Base-by-base conservation (phyloP, 2,113 vertebrate genomes). In the Ramphastos sulfuratus region DNA sequence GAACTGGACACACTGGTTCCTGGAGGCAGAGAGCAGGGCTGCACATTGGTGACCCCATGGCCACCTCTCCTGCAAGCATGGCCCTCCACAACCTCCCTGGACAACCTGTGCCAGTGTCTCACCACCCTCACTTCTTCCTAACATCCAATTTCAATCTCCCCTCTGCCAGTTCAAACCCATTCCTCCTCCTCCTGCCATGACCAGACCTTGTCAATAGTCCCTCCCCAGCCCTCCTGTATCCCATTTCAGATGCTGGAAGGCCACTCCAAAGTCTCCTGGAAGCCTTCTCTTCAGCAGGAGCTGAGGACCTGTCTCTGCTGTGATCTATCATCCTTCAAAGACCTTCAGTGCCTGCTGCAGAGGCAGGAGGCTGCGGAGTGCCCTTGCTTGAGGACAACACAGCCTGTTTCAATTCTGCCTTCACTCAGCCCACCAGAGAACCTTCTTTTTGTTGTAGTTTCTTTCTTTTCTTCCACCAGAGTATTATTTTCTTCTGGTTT, bases 321-420 rank as follows among this genome's bases (percentile, higher is more conserved):
- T n/a, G 18, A 65, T 54, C 55, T 82, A 35, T 44, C 64, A 66
- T 33, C 24, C 18, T 72, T 58, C 15, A 76, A 75, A 82, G 19
- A 58, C 10, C 18, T 33, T 50, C 56, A 59, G 30, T 27, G 33
- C 30, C 76, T 83, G 61, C 69, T 77, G 56, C 83, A 92, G 60
- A 30, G 81, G 35, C 64, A 87, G 59, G 21, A 78, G 61, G 61
- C 90, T 0, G 0, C 17, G 17, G 31, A 91, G 33, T 92, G 66
- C 30, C 87, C 89, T 89, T 91, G 74, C 42, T 52, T 66, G 79
- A 95, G 72, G 87, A 90, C 72, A 82, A 37, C 64, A 63, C 75
- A 89, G 30, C 82, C 89, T 59, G 56, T 82, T 89, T 86, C 88
- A 92, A 87, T 85, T 87, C 84, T 92, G 82, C 81, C 55, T 76